Evolutionary conservation across 2,888 invertebrate genomes (phyloP).

Genomic region (Petrophora chlorosata): DNA sequence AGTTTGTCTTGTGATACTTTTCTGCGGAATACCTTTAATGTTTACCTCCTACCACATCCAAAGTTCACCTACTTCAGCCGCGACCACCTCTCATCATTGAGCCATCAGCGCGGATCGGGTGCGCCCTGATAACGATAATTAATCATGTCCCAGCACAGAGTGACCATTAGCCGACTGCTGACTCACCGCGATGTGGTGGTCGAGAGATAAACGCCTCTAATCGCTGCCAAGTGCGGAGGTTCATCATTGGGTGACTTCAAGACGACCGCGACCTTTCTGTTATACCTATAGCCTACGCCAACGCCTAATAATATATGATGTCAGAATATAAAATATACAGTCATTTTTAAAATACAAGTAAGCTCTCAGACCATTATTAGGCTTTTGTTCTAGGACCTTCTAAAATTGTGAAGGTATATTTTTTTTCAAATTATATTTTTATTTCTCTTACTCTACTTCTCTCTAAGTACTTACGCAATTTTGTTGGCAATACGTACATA

Average conservation of each 20-base stretch:
- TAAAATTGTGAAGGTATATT: no score
- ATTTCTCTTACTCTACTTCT: no score
- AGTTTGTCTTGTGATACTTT: no score
- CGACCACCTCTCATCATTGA: slow-evolving; percentile 71
- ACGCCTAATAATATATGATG: no score
- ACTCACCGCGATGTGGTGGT: slow-evolving; percentile 68
- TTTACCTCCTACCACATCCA: slow-evolving; percentile 29
- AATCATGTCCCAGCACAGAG: slow-evolving; percentile 67
- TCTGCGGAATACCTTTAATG: not conserved
- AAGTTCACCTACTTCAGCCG: slow-evolving; percentile 27
- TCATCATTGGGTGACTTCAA: slow-evolving; percentile 3
- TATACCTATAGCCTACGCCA: no score
- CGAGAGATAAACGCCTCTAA: slow-evolving; percentile 52
- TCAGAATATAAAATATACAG: no score
- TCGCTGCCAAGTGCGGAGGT: slow-evolving; percentile 35
- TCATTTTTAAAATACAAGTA: no score
- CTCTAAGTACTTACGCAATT: no score
- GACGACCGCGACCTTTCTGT: not conserved
- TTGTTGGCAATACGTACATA: no score
- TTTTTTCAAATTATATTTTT: no score
- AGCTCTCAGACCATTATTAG: no score
- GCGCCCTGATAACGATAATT: slow-evolving; percentile 74
- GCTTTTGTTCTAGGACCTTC: no score
- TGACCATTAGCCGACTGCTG: slow-evolving; percentile 78
- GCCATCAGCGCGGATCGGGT: slow-evolving; percentile 64